Base-by-base conservation (phyloP, 2,797 vertebrate genomes). In the Lophotriccus pileatus region DNA sequence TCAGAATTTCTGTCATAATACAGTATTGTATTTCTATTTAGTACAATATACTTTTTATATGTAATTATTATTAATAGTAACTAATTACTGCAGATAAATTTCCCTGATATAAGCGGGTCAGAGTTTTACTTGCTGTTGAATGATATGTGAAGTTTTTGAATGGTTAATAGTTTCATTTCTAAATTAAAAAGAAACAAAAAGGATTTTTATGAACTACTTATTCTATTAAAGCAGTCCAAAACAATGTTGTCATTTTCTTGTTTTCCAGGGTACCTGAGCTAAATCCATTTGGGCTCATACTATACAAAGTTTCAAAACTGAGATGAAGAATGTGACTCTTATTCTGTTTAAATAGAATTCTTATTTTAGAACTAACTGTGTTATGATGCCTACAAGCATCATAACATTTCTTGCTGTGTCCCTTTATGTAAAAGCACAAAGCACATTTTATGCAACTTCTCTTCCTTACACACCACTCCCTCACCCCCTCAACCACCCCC, bases 351-450 rank as follows among this genome's bases (percentile, higher is more conserved):
- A 90, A 90, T 30, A 55, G 49, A 62, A 60, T 84, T 83, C 21
- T 82, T 87, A 70, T 89, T 94, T 77, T 67, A 89, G 49, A 62
- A 53, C n/a, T 82, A 92, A 69, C 36, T 89, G 56, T 70, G 78
- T 80, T 93, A 93, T n/a, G n/a, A n/a, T n/a, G n/a, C n/a, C n/a
- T n/a, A n/a, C n/a, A n/a, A n/a, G 90, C 73, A 87, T 85, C 16
- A 86, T 94, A 95, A 96, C 95, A 84, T 94, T 73, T 50, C 62
- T 87, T 73, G 23, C 21, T 81, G 69, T 24, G 63, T 93, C 52
- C 43, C 74, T 94, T 92, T 93, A 82, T 94, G 56, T 89, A 94
- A 95, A 94, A 96, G 84, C 13, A 89, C 52, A 93, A 94, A 79
- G 87, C 50, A 66, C 37, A 77, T 81, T 93, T 92, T 93, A 91